Evolutionary conservation across 2,888 invertebrate genomes (phyloP).

Genomic region (Troides helena): DNA sequence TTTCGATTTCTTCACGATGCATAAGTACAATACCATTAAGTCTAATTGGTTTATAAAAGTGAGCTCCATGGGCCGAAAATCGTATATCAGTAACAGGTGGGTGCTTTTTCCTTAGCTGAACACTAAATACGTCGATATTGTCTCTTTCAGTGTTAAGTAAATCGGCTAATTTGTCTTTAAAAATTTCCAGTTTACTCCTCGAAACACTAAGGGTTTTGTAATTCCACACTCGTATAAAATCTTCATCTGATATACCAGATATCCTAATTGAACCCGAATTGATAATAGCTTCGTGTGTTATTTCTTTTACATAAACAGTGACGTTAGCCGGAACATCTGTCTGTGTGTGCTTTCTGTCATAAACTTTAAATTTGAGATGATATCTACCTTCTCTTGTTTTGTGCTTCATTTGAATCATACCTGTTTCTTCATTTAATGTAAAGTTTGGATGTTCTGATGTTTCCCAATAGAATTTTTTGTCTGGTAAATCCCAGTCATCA

Average conservation of each 20-base stretch:
- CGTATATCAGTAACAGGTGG: conserved; percentile 95
- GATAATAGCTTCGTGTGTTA: conserved; percentile 96
- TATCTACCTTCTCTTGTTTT: conserved; percentile 94
- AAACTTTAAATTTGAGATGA: conserved; percentile 90
- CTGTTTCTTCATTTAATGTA: conserved; percentile 93
- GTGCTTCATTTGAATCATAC: conserved; percentile 97
- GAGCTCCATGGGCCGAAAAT: conserved; percentile 97
- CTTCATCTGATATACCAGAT: conserved; percentile 96
- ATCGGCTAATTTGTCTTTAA: conserved; percentile 92
- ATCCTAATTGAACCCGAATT: conserved; percentile 97
- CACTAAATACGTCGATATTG: conserved; percentile 98
- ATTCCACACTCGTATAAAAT: conserved; percentile 97
- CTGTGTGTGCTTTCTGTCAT: conserved; percentile 96
- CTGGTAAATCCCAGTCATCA: conserved; percentile 99
- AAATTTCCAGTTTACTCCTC: conserved; percentile 93
- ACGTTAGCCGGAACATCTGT: conserved; percentile 98
- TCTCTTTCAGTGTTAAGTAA: conserved; percentile 91
- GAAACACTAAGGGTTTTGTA: conserved; percentile 92
- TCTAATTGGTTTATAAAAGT: conserved; percentile 96
- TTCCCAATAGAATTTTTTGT: conserved; percentile 98
- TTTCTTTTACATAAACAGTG: conserved; percentile 94
- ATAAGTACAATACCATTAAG: conserved; percentile 96
- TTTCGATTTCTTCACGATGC: conserved; percentile 96
- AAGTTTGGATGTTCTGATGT: conserved; percentile 91
- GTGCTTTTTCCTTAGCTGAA: conserved; percentile 92